These are phyloP conservation scores for Echinometra lucunter DNA, from an alignment of 53 echinoderm and acorn worm genomes.

Conservation along the genomic window DNA sequence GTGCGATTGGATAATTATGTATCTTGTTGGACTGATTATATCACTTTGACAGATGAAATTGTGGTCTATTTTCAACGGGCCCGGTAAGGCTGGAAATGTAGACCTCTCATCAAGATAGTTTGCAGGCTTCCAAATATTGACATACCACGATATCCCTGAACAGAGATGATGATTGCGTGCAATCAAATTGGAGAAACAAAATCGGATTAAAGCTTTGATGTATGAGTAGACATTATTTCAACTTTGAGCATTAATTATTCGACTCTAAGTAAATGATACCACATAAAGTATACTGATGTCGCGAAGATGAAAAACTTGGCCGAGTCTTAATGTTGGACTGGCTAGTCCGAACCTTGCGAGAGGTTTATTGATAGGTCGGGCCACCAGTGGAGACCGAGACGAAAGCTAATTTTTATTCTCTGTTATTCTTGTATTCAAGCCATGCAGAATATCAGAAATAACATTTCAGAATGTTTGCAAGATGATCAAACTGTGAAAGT, in stretches of 20 bases:
- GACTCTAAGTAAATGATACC: no score
- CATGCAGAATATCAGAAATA: no score
- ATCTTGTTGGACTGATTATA: no score
- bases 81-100: no score
- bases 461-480: no score
- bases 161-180: neutral
- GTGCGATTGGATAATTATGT: no score
- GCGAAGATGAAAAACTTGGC: no score
- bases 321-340: neutral
- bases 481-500: no score
- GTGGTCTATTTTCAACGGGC: no score
- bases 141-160: neutral
- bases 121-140: neutral
- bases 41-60: no score
- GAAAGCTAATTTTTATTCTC: neutral
- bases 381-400: neutral
- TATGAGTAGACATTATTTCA: neutral
- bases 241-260: neutral
- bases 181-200: neutral
- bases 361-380: neutral
- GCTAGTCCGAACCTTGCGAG: neutral
- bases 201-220: neutral
- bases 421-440: no score
- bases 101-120: neutral
- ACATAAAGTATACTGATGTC: no score